phyloP scores from a whole-genome alignment of 2,888 invertebrate species.

The Lamellibrachia columna region DNA sequence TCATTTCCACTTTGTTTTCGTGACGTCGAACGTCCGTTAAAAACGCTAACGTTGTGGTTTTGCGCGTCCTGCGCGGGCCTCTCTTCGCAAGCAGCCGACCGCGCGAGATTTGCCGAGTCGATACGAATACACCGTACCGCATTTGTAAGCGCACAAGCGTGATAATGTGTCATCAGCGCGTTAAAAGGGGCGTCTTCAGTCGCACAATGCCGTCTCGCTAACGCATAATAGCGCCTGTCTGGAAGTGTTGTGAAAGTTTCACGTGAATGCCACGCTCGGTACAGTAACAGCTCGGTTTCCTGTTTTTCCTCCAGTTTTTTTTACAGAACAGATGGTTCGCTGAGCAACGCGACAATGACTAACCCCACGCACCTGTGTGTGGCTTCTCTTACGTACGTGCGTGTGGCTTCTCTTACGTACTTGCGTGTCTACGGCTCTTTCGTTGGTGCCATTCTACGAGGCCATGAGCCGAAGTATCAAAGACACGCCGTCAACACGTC shows the following conservation, averaged over 20 bases:
- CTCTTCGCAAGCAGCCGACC: too few relatives aligned
- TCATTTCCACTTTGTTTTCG: too few relatives aligned
- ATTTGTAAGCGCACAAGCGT: neutral
- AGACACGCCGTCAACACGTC: too few relatives aligned
- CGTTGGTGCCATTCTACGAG: neutral
- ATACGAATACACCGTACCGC: neutral
- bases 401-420: neutral
- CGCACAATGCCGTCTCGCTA: neutral
- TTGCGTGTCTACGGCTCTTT: neutral
- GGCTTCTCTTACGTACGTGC: neutral
- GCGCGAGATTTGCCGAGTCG: too few relatives aligned
- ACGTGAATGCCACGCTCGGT: neutral
- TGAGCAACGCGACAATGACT: neutral
- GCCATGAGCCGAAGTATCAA: neutral
- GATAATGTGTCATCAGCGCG: neutral
- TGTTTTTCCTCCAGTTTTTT: neutral
- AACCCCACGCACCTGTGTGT: neutral
- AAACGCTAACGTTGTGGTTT: too few relatives aligned
- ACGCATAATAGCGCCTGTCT: neutral
- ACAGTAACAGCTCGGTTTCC: neutral
- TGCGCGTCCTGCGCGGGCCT: too few relatives aligned
- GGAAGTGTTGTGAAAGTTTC: neutral
- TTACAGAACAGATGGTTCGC: neutral
- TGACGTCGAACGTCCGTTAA: too few relatives aligned
- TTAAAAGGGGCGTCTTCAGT: neutral